phyloP scores from a whole-genome alignment of 2,888 invertebrate species.

The Notodonta dromedarius region DNA sequence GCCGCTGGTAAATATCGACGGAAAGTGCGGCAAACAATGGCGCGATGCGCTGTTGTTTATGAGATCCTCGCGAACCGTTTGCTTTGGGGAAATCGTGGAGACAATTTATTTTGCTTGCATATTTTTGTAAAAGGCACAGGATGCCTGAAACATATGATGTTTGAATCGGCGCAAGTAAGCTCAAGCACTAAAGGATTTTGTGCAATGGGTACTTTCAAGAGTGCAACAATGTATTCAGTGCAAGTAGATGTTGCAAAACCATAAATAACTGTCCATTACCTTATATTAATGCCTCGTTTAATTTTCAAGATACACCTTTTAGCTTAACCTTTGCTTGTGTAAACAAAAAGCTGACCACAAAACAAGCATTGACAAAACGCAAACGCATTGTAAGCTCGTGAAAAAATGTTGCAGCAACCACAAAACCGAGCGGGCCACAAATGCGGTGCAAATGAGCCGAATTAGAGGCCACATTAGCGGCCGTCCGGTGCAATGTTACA shows the following conservation, averaged over 20 bases:
- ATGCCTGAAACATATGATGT: no score
- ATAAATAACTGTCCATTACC: no score
- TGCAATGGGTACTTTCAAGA: no score
- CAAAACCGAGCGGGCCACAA: constrained; percentile 36
- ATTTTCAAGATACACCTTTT: neutral
- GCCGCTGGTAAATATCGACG: constrained; percentile 34
- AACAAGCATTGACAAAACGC: constrained; percentile 21
- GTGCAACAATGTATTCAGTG: no score
- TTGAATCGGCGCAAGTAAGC: no score
- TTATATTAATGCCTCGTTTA: neutral
- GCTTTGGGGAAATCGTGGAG: neutral
- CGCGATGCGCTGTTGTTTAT: constrained; percentile 1
- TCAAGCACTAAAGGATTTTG: no score
- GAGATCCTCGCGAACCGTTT: neutral
- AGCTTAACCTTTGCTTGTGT: neutral
- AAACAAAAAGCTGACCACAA: neutral
- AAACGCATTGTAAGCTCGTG: constrained; percentile 23
- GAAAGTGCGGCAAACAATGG: constrained; percentile 34
- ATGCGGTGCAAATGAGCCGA: constrained; percentile 46
- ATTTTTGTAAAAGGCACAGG: neutral
- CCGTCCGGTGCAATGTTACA: constrained; percentile 27
- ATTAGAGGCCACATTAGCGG: constrained; percentile 46
- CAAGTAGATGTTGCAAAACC: no score
- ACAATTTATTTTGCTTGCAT: neutral
- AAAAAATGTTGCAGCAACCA: constrained; percentile 33